A percentile compares a stretch with the other conserved stretches of the same genome.
These are phyloP conservation scores for Pseudochaenichthys georgianus DNA, from an alignment of 2,797 vertebrate species.

Conservation along the genomic window DNA sequence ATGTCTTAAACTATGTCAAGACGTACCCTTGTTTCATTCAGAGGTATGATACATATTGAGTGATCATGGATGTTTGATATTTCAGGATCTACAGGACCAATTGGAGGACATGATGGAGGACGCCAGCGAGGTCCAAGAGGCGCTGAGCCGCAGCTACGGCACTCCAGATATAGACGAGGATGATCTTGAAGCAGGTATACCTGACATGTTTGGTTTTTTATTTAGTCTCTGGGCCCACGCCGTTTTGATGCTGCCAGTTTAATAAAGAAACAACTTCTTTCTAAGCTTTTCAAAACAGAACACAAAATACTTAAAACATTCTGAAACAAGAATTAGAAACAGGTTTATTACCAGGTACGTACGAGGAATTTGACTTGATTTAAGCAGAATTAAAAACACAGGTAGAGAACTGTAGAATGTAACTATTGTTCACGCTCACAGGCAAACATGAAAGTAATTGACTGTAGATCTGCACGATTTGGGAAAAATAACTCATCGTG, in stretches of 20 bases:
- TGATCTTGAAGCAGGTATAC: constrained; percentile 96
- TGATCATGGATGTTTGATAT: constrained; percentile 11
- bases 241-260: background rate
- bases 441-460: too few species aligned
- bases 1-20: background rate
- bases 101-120: constrained; percentile 99
- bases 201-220: background rate
- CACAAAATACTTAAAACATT: too few species aligned
- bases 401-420: too few species aligned
- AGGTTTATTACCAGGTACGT: too few species aligned
- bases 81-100: constrained; percentile 97
- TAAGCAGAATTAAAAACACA: too few species aligned
- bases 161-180: constrained; percentile 98
- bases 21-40: background rate
- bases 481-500: too few species aligned
- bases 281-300: too few species aligned
- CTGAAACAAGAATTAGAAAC: too few species aligned
- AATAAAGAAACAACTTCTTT: too few species aligned
- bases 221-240: background rate
- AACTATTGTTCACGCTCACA: too few species aligned
- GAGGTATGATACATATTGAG: background rate
- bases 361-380: too few species aligned
- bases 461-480: too few species aligned
- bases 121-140: constrained; percentile 94
- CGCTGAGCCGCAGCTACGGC: constrained; percentile 95